Percentiles rank a stretch among this genome's conserved stretches.
phyloP scores from a whole-genome alignment of 1,140 invertebrate species.

The Zelostemma sp. region DNA sequence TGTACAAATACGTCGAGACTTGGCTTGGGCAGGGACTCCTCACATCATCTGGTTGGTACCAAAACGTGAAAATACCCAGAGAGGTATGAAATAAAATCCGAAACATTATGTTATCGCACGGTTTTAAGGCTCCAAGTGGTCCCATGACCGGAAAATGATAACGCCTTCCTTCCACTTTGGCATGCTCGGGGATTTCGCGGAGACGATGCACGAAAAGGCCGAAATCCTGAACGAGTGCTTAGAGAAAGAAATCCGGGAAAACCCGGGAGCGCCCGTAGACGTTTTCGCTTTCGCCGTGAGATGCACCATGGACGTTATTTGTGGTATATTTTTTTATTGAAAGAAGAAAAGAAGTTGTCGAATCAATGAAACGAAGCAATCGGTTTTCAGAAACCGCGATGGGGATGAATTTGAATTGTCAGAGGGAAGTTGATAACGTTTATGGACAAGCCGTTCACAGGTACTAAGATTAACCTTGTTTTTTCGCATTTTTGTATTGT shows the following conservation, averaged over 20 bases:
- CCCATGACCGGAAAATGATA: conserved; percentile 81
- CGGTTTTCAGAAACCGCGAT: conserved; percentile 83
- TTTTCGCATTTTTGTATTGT: conserved; percentile 20
- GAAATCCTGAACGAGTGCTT: conserved; percentile 73
- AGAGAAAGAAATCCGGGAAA: conserved; percentile 55
- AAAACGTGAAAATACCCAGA: not conserved
- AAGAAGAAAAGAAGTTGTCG: too few relatives aligned
- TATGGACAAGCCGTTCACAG: conserved; percentile 81
- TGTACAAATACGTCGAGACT: conserved; percentile 75
- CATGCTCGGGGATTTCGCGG: conserved; percentile 83
- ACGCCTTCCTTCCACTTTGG: conserved; percentile 91
- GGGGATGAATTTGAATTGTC: conserved; percentile 82
- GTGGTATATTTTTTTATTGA: conserved; percentile 72
- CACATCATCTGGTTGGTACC: conserved; percentile 72
- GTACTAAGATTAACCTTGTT: conserved; percentile 62
- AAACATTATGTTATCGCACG: not conserved
- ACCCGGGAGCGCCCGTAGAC: conserved; percentile 70
- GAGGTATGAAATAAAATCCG: too few relatives aligned
- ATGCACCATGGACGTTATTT: conserved; percentile 85
- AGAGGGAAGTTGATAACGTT: conserved; percentile 77
- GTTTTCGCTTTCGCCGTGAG: conserved; percentile 76
- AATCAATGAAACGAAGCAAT: conserved; percentile 5
- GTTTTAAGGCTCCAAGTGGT: conserved; percentile 80
- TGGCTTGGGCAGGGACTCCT: conserved; percentile 80
- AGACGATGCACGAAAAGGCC: conserved; percentile 81